Evolutionary conservation across 2,888 invertebrate genomes (phyloP).

Genomic region (Dorcus parallelipipedus): DNA sequence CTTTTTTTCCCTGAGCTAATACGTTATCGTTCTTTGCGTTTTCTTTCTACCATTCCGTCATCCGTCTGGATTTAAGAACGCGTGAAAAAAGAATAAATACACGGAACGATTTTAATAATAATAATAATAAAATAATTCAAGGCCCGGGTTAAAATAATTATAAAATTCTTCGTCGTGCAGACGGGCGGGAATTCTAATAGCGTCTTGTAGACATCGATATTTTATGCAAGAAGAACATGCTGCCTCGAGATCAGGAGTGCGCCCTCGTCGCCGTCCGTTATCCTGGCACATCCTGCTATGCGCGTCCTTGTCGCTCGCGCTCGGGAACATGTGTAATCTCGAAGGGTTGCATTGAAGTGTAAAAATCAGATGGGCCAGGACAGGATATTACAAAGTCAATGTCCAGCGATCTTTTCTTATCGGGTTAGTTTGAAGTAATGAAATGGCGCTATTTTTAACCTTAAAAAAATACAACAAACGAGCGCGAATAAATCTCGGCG

Average conservation of each 20-base stretch:
- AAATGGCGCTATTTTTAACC: neutral
- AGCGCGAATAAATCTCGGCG: too few species aligned
- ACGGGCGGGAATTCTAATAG: slow-evolving; percentile 6
- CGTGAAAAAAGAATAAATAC: too few species aligned
- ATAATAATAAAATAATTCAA: too few species aligned
- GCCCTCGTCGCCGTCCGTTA: slow-evolving; percentile 10
- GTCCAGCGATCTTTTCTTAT: slow-evolving; percentile 2
- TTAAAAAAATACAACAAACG: neutral
- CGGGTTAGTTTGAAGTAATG: neutral
- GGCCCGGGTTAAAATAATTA: too few species aligned
- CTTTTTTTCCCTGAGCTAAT: neutral
- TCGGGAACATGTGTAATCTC: slow-evolving; percentile 13
- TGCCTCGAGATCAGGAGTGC: slow-evolving; percentile 3
- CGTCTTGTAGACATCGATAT: slow-evolving; percentile 4
- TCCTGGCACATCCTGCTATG: slow-evolving; percentile 2
- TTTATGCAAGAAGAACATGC: slow-evolving; percentile 10
- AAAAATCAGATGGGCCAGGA: slow-evolving; percentile 10
- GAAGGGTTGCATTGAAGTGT: slow-evolving; percentile 8
- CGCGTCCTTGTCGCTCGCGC: slow-evolving; percentile 7
- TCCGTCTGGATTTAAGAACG: too few species aligned
- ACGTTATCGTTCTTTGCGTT: too few species aligned
- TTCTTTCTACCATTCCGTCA: too few species aligned
- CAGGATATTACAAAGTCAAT: slow-evolving; percentile 18
- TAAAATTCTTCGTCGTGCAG: neutral
- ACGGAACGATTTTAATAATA: too few species aligned